Percentiles rank a stretch among this genome's conserved stretches.
These are phyloP conservation scores for Setophaga coronata DNA, from an alignment of 2,113 vertebrate species.

Conservation along the genomic window DNA sequence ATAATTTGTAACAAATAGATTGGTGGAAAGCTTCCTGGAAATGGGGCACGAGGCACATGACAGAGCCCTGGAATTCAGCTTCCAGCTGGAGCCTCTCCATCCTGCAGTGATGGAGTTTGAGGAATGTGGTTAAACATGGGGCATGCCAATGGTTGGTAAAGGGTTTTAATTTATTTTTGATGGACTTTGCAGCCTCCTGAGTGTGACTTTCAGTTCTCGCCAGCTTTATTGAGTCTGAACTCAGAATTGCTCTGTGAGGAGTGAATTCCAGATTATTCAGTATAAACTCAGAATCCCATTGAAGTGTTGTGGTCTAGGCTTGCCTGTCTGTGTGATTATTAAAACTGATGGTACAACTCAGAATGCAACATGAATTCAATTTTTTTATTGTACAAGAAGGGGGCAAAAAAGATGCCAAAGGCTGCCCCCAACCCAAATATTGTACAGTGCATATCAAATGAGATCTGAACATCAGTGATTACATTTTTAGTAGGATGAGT, in stretches of 20 bases:
- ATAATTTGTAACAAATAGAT: not conserved
- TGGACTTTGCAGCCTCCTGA: not conserved
- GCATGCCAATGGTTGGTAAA: not conserved
- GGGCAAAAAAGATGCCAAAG: not conserved
- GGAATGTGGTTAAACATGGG: not conserved
- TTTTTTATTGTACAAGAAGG: not conserved
- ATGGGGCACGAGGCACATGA: not conserved
- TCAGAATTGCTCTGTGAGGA: not conserved
- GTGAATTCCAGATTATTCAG: not conserved
- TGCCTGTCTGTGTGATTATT: not conserved
- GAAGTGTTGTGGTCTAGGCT: not conserved
- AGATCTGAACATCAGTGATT: constrained; percentile 57
- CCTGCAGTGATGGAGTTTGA: not conserved
- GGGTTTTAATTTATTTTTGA: not conserved
- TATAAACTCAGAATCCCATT: not conserved
- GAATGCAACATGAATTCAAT: not conserved
- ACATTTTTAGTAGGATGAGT: constrained; percentile 68
- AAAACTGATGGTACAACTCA: not conserved
- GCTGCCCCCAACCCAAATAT: constrained; percentile 57
- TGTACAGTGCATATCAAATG: constrained; percentile 37
- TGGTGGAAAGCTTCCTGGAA: not conserved
- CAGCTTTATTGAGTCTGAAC: rapidly evolving
- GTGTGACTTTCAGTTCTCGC: not conserved
- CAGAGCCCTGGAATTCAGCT: not conserved
- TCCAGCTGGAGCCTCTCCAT: not conserved